A percentile compares a stretch with the other conserved stretches of the same genome.
Conservation (phyloP, 2,888 invertebrate species). For the Sesia apiformis region DNA sequence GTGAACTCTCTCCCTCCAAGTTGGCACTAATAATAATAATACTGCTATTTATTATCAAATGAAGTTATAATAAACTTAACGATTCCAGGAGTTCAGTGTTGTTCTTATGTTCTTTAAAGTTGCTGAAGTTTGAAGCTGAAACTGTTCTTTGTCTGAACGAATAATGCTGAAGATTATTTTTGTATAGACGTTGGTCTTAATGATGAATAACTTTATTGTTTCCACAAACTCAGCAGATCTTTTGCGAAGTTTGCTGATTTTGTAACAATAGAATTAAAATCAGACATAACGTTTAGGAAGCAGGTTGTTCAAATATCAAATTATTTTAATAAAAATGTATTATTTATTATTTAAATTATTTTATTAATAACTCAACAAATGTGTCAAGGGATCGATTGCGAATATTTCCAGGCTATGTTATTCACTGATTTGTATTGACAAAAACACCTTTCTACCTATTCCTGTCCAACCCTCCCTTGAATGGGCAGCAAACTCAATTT, state of each 20-base stretch:
- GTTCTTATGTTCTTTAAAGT: conserved; percentile 7
- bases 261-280: conserved; percentile 20
- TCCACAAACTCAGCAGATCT: conserved; percentile 15
- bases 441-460: too few species aligned
- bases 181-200: conserved; percentile 18
- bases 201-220: conserved; percentile 24
- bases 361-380: too few species aligned
- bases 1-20: too few species aligned
- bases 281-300: conserved; percentile 9
- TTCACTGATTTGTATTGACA: too few species aligned
- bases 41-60: neutral
- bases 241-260: conserved; percentile 16
- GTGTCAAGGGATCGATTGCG: too few species aligned
- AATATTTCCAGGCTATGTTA: too few species aligned
- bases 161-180: conserved; percentile 12
- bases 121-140: conserved; percentile 8
- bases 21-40: too few species aligned
- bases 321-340: too few species aligned
- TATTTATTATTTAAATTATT: too few species aligned
- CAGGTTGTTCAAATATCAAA: neutral
- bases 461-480: too few species aligned
- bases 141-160: conserved; percentile 10
- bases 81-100: neutral
- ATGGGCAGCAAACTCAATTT: too few species aligned
- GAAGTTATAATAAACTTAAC: neutral